Percentiles rank a stretch among this genome's conserved stretches.
Conservation (phyloP, 1,140 invertebrate species). For the Drosophila repletoides region DNA sequence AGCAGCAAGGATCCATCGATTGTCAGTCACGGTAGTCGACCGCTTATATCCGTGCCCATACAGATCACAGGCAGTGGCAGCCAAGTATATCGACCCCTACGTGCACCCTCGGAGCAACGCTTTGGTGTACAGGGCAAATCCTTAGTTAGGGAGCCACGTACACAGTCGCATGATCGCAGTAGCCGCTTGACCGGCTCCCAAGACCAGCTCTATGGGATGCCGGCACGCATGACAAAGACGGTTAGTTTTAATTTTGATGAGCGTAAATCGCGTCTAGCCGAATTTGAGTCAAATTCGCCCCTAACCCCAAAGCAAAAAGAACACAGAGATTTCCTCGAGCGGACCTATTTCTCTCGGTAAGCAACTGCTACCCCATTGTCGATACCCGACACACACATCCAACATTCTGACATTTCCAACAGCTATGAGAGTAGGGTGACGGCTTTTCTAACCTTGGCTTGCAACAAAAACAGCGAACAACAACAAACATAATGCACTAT, state of each 20-base stretch:
- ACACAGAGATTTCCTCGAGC: conserved; percentile 75
- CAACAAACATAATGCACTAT: conserved; percentile 12
- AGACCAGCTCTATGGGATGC: conserved; percentile 61
- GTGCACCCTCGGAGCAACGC: conserved; percentile 68
- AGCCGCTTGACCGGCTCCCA: conserved; percentile 55
- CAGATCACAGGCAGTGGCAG: conserved; percentile 51
- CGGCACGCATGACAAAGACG: conserved; percentile 79
- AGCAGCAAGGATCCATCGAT: conserved; percentile 56
- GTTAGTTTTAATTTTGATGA: conserved; percentile 82
- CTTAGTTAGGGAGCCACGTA: conserved; percentile 65
- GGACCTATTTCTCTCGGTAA: conserved; percentile 82
- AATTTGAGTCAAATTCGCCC: conserved; percentile 72
- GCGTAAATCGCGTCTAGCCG: conserved; percentile 74
- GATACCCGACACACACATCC: conserved; percentile 24
- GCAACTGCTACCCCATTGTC: conserved; percentile 48
- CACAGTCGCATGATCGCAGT: conserved; percentile 73
- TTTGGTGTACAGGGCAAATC: conserved; percentile 50
- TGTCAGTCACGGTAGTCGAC: conserved; percentile 50
- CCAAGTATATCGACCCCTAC: conserved; percentile 49
- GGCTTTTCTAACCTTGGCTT: conserved; percentile 60
- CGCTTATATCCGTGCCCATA: conserved; percentile 71
- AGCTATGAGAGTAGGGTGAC: conserved; percentile 34
- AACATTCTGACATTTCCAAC: conserved; percentile 26
- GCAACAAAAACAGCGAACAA: conserved; percentile 18
- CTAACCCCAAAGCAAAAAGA: conserved; percentile 75